Evolutionary conservation across 2,113 vertebrate genomes (phyloP), one percentile per base, ranked within the genome.

Genomic region (Gambusia holbrooki): DNA sequence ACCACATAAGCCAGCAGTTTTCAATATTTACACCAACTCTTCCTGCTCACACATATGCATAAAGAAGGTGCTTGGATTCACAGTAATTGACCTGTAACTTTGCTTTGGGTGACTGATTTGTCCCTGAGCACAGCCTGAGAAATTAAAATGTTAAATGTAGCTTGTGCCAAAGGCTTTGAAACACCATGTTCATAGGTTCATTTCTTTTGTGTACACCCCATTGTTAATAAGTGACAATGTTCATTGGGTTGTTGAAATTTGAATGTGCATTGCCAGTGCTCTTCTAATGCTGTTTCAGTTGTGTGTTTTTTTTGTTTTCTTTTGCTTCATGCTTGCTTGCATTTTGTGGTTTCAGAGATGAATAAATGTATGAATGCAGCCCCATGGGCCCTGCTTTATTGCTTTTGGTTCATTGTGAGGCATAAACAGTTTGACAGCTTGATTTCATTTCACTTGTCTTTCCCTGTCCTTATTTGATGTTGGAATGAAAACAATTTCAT

Each of bases 371-470:
- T 86, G 71, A 76, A 67, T 69, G 28, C 45, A 72, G 66, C 80
- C 85, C 70, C 28, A 17, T 15, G 54, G 84, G 79, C 4, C 11
- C 64, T 19, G 25, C 77, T 74, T 84, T 82, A 81, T 89, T 90
- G 79, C 79, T 77, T 87, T 64, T 80, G 82, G 48, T 79, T 88
- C 80, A 77, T 86, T 79, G 74, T 75, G 75, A 76, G 69, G 69
- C 68, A 72, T 87, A 85, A 89, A 90, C 76, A 83, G 19, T 76
- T 84, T 84, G 81, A 80, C 80, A 77, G 71, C 62, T 78, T 86
- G 76, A 89, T 78, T 81, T 65, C 22, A 71, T 84, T 87, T 84
- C 60, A 74, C 74, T 82, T 68, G 19, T 8, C 33, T 70, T 42
- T 25, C 22, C 11, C 51, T 22, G 58, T 58, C 17, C 33, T 62